Conservation (phyloP, 2,113 vertebrate genomes). For the Mirza zaza region DNA sequence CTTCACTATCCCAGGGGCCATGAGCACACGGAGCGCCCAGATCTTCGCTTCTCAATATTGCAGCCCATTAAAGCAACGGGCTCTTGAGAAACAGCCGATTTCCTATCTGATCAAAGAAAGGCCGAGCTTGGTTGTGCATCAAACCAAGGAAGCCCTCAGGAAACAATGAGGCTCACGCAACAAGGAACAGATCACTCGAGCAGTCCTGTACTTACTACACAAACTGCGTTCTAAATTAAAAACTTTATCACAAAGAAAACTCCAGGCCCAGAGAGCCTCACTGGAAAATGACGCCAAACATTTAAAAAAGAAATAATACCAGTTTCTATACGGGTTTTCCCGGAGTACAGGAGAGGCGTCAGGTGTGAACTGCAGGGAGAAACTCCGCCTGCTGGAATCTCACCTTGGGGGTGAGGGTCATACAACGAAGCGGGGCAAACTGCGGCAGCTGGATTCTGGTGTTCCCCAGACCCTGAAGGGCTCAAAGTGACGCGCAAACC, state of each 20-base stretch:
- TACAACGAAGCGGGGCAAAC: rapidly evolving
- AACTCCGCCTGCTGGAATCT: rapidly evolving
- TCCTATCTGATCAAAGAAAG: background rate
- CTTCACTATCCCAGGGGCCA: rapidly evolving
- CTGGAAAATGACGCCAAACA: background rate
- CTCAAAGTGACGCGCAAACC: too few species aligned
- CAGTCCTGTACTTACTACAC: background rate
- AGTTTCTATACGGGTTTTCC: background rate
- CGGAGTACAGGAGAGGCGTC: background rate
- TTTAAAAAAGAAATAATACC: background rate
- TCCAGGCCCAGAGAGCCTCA: background rate
- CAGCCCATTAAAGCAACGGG: background rate
- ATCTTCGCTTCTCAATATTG: background rate
- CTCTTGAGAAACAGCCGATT: background rate
- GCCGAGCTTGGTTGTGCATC: background rate
- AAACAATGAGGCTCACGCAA: too few species aligned
- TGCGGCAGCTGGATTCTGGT: rapidly evolving
- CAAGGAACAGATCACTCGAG: background rate
- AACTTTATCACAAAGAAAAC: background rate
- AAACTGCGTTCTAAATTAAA: background rate
- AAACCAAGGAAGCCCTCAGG: too few species aligned
- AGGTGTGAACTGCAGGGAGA: too few species aligned
- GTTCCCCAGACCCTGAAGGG: background rate
- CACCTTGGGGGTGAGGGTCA: background rate
- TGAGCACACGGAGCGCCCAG: too few species aligned